phyloP scores from a whole-genome alignment of 2,113 vertebrate genomes.

The Eublepharis macularius region DNA sequence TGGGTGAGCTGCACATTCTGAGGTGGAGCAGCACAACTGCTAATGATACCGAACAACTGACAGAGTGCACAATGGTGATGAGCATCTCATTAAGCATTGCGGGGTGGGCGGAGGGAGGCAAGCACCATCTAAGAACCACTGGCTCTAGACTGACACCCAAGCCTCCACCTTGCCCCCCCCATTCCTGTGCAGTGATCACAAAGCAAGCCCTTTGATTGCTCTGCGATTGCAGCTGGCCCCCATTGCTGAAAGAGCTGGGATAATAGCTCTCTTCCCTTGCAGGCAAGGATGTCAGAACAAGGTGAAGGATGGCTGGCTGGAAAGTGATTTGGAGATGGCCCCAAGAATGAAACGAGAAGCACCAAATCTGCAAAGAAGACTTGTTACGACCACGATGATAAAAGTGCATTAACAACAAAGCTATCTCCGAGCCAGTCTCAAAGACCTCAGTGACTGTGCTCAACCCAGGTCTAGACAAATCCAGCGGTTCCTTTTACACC shows the following conservation, averaged over 20 bases:
- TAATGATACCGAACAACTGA: neutral
- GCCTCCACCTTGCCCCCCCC: neutral
- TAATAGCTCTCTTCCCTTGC: neutral
- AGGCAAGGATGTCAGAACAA: neutral
- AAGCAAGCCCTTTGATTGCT: fast-evolving
- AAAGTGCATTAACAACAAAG: neutral
- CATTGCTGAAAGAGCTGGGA: neutral
- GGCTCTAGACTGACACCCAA: neutral
- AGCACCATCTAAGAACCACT: neutral
- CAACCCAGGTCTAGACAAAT: too few relatives aligned
- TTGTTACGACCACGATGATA: neutral
- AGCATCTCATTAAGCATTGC: neutral
- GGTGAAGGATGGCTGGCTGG: neutral
- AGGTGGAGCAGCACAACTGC: neutral
- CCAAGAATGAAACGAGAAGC: neutral
- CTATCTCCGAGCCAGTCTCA: neutral
- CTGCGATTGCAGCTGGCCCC: neutral
- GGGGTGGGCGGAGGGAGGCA: fast-evolving
- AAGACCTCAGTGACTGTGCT: neutral
- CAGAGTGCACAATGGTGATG: fast-evolving
- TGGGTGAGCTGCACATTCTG: neutral
- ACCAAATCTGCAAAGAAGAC: neutral
- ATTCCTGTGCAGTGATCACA: neutral
- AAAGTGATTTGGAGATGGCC: neutral
- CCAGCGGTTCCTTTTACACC: too few relatives aligned